Conservation (phyloP, 2,888 invertebrate species). For the Agonopterix heracliana region DNA sequence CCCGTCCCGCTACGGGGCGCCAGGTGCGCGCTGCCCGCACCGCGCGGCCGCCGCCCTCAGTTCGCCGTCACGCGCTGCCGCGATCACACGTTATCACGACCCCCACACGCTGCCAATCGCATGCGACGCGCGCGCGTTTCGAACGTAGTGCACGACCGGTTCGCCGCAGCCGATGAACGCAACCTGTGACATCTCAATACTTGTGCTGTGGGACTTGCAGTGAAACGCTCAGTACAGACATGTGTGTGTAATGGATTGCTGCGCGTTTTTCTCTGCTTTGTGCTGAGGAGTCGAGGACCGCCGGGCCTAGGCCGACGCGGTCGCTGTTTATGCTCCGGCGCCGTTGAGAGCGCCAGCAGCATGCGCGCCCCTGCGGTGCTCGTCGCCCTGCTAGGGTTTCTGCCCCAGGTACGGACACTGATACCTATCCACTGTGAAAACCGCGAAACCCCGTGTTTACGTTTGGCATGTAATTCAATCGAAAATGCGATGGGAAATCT, state of each 20-base stretch:
- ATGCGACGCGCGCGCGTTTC: conserved; percentile 72
- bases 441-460: conserved; percentile 62
- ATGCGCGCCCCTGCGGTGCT: conserved; percentile 75
- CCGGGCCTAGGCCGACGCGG: conserved; percentile 43
- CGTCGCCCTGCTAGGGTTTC: conserved; percentile 74
- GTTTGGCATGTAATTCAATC: conserved; percentile 35
- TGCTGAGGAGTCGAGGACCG: conserved; percentile 68
- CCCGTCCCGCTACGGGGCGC: conserved; percentile 33
- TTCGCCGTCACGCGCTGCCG: conserved; percentile 70
- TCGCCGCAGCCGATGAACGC: conserved; percentile 62
- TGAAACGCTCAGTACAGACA: conserved; percentile 67
- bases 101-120: conserved; percentile 43
- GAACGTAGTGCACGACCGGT: conserved; percentile 72
- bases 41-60: conserved; percentile 65
- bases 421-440: conserved; percentile 45
- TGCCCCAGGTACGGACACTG: conserved; percentile 62
- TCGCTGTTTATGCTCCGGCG: conserved; percentile 70
- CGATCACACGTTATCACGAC: conserved; percentile 50
- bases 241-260: conserved; percentile 74
- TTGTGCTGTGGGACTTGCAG: conserved; percentile 72
- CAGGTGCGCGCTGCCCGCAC: conserved; percentile 66
- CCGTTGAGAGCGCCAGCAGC: conserved; percentile 70
- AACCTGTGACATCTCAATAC: conserved; percentile 65
- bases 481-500: conserved; percentile 32
- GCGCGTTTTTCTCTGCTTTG: conserved; percentile 49